A percentile compares a stretch with the other conserved stretches of the same genome.
Conservation (phyloP, 2,888 invertebrate genomes). For the Euclidia mi region DNA sequence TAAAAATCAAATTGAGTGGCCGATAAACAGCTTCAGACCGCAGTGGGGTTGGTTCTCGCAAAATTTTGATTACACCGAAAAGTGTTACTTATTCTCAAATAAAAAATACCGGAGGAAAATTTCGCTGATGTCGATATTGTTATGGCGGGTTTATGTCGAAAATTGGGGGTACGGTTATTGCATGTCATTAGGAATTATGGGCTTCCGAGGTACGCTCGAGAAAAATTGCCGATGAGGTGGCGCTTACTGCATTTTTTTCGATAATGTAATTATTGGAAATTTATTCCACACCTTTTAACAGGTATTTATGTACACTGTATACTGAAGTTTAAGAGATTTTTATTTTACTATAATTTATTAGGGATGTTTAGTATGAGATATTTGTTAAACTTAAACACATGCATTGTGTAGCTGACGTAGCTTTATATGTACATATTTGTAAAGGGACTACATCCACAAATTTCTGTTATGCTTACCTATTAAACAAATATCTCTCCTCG, state of each 20-base stretch:
- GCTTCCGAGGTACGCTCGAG: conserved; percentile 82
- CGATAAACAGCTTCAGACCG: conserved; percentile 81
- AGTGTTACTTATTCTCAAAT: conserved; percentile 89
- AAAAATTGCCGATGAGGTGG: conserved; percentile 80
- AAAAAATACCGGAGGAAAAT: conserved; percentile 77
- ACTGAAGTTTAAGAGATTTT: too few species aligned
- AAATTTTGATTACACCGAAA: conserved; percentile 88
- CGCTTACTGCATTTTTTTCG: conserved; percentile 74
- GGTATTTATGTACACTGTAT: conserved; percentile 30
- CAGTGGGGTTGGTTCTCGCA: conserved; percentile 63
- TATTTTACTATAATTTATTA: too few species aligned
- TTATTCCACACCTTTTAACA: conserved; percentile 79
- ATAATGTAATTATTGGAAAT: conserved; percentile 90
- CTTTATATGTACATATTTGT: too few species aligned
- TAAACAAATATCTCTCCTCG: background rate
- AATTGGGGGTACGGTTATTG: conserved; percentile 90
- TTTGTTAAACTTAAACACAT: too few species aligned
- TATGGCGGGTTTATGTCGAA: conserved; percentile 89
- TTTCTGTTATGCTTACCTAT: too few species aligned
- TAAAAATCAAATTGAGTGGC: conserved; percentile 89
- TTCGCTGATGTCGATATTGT: conserved; percentile 90
- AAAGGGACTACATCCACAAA: too few species aligned
- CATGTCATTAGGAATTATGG: conserved; percentile 91
- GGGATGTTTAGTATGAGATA: too few species aligned
- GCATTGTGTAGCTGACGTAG: too few species aligned